phyloP scores from a whole-genome alignment of 2,797 vertebrate species.

The Podarcis lilfordi region DNA sequence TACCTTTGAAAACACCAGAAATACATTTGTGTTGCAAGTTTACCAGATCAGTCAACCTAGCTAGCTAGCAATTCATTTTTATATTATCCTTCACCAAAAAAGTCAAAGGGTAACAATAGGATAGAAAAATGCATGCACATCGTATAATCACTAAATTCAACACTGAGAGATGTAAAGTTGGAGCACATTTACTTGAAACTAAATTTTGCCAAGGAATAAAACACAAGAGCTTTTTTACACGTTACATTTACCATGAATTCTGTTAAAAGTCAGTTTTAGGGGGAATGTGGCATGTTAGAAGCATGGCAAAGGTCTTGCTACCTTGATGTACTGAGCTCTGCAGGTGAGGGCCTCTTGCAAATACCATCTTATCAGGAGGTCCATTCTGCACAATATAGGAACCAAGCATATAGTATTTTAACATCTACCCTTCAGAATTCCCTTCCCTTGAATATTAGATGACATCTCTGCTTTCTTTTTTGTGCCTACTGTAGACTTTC shows the following conservation, averaged over 20 bases:
- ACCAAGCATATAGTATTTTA: no score
- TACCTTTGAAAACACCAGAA: slow-evolving; percentile 80
- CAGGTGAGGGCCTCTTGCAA: no score
- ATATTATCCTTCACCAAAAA: no score
- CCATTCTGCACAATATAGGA: no score
- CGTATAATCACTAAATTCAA: no score
- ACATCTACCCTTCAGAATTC: no score
- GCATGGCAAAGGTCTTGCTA: not conserved
- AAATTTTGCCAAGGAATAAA: not conserved
- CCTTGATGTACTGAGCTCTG: not conserved
- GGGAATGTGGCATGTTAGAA: not conserved
- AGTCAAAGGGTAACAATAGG: no score
- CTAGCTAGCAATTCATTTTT: no score
- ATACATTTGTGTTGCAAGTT: fast-evolving
- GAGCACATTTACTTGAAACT: fast-evolving
- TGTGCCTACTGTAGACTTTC: no score
- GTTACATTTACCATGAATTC: not conserved
- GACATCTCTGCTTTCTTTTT: no score
- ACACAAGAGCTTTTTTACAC: not conserved
- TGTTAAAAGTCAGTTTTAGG: not conserved
- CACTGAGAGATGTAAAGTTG: fast-evolving
- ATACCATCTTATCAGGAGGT: no score
- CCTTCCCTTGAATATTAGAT: no score
- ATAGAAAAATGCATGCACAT: not conserved
- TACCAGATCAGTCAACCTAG: not conserved